phyloP scores from a whole-genome alignment of 2,888 invertebrate genomes.

The Tachina lurida region DNA sequence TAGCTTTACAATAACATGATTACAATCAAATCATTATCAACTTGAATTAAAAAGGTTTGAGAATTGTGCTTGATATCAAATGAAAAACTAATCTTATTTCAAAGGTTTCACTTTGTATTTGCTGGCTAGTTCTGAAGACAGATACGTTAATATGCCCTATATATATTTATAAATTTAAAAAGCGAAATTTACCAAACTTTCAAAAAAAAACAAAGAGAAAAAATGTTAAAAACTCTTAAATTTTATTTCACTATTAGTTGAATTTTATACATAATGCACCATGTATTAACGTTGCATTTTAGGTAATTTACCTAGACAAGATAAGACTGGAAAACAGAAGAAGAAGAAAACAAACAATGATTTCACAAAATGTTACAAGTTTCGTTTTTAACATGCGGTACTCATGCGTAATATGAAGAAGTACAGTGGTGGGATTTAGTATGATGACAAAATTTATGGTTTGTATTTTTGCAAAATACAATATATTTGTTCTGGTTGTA shows the following conservation, averaged over 20 bases:
- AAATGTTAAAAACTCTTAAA: conserved; percentile 2
- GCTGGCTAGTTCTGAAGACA: not conserved
- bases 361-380: conserved; percentile 60
- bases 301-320: conserved; percentile 46
- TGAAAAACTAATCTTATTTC: too few species aligned
- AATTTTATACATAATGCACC: conserved; percentile 3
- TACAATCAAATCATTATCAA: too few species aligned
- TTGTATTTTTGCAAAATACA: too few species aligned
- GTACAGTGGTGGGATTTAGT: conserved; percentile 37
- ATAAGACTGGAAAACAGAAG: conserved; percentile 28
- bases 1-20: too few species aligned
- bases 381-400: conserved; percentile 47
- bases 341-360: conserved; percentile 31
- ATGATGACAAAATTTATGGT: not conserved
- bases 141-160: conserved; percentile 11
- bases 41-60: too few species aligned
- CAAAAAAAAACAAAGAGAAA: not conserved
- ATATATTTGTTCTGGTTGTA: not conserved
- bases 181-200: not conserved
- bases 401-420: conserved; percentile 59
- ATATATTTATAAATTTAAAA: conserved; percentile 32
- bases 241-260: conserved; percentile 29
- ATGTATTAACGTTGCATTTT: conserved; percentile 37
- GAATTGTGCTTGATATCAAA: too few species aligned
- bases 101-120: not conserved